Percentiles rank a stretch among this genome's conserved stretches.
Evolutionary conservation across 1,140 invertebrate species (phyloP).

Genomic region (Ylistrum balloti): DNA sequence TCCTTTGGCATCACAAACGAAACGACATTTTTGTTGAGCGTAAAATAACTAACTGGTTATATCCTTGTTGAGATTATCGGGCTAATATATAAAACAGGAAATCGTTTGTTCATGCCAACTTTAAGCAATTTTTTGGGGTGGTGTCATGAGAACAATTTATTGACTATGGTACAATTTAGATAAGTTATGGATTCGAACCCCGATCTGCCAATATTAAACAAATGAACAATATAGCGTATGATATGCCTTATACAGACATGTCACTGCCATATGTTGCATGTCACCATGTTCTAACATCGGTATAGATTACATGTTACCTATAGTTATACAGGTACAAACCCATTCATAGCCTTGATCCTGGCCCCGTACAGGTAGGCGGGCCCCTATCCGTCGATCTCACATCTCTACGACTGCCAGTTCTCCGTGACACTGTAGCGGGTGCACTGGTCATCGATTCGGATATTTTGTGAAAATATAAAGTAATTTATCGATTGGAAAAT

Average conservation of each 20-base stretch:
- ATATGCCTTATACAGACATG: neutral
- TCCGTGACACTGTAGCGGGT: neutral
- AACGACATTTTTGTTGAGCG: no score
- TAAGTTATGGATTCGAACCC: no score
- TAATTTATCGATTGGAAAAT: constrained; percentile 30
- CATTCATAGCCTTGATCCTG: constrained; percentile 31
- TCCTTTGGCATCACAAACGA: no score
- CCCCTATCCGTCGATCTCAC: neutral
- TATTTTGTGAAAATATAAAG: constrained; percentile 20
- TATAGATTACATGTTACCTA: constrained; percentile 35
- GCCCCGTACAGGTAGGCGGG: constrained; percentile 35
- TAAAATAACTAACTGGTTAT: no score
- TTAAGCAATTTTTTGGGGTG: no score
- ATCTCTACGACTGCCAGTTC: neutral
- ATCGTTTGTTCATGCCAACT: no score
- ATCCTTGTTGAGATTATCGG: no score
- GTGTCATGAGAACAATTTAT: no score
- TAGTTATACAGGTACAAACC: constrained; percentile 34
- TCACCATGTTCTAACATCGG: neutral
- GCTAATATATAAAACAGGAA: no score
- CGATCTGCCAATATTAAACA: no score
- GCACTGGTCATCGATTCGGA: constrained; percentile 32
- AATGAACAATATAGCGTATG: no score
- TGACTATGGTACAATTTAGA: no score
- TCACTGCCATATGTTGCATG: neutral